Conservation (phyloP, 2,888 invertebrate species). For the Eutolmus rufibarbis region DNA sequence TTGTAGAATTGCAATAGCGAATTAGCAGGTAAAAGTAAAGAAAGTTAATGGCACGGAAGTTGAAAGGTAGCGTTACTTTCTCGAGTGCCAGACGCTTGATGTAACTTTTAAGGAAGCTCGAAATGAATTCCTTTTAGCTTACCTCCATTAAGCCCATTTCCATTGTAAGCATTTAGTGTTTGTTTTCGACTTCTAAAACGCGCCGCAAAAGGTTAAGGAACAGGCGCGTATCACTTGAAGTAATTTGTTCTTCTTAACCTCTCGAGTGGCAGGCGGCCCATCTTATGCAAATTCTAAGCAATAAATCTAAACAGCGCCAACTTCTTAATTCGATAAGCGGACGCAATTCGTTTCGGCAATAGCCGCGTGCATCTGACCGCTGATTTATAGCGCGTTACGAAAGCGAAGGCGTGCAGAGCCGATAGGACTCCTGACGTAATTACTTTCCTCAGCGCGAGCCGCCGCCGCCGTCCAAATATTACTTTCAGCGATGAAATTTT, state of each 20-base stretch:
- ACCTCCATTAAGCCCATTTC: background rate
- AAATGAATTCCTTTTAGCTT: background rate
- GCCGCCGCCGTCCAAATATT: background rate
- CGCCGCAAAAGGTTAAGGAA: background rate
- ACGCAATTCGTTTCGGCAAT: background rate
- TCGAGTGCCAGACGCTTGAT: background rate
- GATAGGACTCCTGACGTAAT: background rate
- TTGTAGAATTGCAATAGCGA: no score
- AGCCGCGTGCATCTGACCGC: background rate
- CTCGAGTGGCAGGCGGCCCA: background rate
- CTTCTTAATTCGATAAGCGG: background rate
- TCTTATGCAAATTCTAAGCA: background rate
- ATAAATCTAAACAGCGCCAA: background rate
- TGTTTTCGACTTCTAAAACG: background rate
- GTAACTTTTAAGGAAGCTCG: background rate
- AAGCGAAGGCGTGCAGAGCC: background rate
- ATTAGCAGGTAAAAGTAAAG: background rate
- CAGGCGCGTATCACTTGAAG: background rate
- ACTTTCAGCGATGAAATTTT: constrained; percentile 24
- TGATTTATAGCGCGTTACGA: constrained; percentile 19
- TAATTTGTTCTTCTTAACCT: background rate
- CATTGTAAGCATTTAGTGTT: background rate
- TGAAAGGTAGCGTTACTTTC: background rate
- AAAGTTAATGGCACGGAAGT: background rate
- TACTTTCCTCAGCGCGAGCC: background rate